These are phyloP conservation scores for Listronotus oregonensis DNA, from an alignment of 1,140 invertebrate species.

Conservation along the genomic window DNA sequence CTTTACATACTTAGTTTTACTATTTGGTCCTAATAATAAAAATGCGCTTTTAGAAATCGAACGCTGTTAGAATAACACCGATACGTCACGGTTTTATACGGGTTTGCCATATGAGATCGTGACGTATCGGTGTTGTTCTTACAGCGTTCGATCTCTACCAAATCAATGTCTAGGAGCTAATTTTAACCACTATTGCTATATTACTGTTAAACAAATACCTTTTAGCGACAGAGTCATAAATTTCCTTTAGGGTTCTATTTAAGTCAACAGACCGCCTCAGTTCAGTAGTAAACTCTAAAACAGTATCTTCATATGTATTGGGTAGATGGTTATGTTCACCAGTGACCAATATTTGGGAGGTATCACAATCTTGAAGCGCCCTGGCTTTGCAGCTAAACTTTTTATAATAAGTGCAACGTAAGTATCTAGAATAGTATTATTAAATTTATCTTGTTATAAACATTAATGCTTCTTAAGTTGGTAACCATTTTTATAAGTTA, in stretches of 20 bases:
- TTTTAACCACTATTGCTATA: too few relatives aligned
- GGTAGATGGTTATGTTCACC: slow-evolving; percentile 11
- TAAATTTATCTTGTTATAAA: neutral
- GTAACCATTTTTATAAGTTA: too few relatives aligned
- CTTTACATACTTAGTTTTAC: too few relatives aligned
- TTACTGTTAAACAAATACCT: slow-evolving; percentile 14
- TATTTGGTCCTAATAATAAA: too few relatives aligned
- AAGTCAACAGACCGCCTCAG: slow-evolving; percentile 12
- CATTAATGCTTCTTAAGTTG: too few relatives aligned
- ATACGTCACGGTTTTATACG: too few relatives aligned
- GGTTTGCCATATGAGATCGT: too few relatives aligned
- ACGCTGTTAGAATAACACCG: too few relatives aligned
- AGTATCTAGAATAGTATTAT: slow-evolving; percentile 20
- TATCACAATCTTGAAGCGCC: slow-evolving; percentile 17
- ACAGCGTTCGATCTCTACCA: too few relatives aligned
- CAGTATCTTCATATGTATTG: slow-evolving; percentile 6
- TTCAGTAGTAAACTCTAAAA: slow-evolving; percentile 7
- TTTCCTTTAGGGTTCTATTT: slow-evolving; percentile 11
- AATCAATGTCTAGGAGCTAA: too few relatives aligned
- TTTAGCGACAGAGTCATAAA: slow-evolving; percentile 23
- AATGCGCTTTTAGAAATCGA: too few relatives aligned
- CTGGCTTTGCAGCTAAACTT: slow-evolving; percentile 22
- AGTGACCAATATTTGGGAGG: slow-evolving; percentile 4
- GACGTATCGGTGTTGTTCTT: too few relatives aligned
- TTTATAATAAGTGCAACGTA: slow-evolving; percentile 16